phyloP scores from a whole-genome alignment of 2,113 vertebrate species.

The Halcyon senegalensis region DNA sequence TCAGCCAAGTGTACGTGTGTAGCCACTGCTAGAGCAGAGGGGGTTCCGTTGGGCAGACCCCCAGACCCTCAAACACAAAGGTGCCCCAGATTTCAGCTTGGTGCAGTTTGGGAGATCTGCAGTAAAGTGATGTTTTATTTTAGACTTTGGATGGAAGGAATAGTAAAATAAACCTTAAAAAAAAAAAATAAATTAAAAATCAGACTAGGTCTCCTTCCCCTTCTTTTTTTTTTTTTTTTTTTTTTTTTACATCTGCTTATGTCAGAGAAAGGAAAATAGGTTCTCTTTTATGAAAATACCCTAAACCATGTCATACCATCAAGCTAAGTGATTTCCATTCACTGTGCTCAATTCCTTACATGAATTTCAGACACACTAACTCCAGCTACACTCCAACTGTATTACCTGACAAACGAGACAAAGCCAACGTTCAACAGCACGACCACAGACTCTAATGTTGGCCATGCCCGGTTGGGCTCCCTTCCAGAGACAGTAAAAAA shows the following conservation, averaged over 20 bases:
- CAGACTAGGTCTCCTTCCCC: background rate
- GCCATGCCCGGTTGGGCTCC: background rate
- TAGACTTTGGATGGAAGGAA: background rate
- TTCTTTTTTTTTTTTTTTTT: background rate
- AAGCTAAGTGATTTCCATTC: background rate
- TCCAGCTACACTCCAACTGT: background rate
- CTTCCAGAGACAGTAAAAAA: background rate
- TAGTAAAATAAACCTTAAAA: background rate
- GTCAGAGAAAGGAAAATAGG: background rate
- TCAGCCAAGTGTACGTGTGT: accelerated
- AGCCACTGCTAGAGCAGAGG: background rate
- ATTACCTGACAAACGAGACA: background rate
- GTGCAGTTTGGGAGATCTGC: background rate
- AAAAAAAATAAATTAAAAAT: background rate
- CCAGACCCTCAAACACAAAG: background rate
- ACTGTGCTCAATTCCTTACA: background rate
- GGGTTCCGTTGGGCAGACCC: background rate
- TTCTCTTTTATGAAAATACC: background rate
- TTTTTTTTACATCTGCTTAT: background rate
- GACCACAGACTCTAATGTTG: accelerated
- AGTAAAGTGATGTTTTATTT: background rate
- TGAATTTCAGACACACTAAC: background rate
- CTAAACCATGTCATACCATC: background rate
- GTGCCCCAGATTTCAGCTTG: accelerated
- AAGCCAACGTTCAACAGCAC: background rate